Base-by-base conservation (phyloP, 2,888 invertebrate species). In the Xanthorhoe spadicearia region DNA sequence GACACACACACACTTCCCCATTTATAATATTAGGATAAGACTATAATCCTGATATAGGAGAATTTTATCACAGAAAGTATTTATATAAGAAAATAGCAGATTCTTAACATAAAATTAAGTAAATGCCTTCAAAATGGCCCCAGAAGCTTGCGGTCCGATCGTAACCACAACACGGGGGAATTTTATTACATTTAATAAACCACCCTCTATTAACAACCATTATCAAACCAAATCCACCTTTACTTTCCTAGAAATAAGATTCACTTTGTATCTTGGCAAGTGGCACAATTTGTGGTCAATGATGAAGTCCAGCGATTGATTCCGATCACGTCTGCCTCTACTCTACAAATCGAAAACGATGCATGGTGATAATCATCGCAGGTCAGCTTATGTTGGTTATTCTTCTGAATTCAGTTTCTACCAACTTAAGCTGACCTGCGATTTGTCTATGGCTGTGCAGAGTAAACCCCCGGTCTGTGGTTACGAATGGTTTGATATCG, bases 291-390 rank as follows among this genome's bases (percentile, higher is more conserved):
- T 64, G 64, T 59, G 64, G 64, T 64, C 54, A 32, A 38, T 59
- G 55, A 64, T 64, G 55, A 59, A 64, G 64, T 64, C 35, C 17
- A 28, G 7, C 59, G 64, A 64, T 64, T 64, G 64, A 64, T 55
- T 64, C 59, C 28, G 59, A 64, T 64, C 64, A 51, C 59, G 51
- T n/a, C 51, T n/a, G n/a, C n/a, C n/a, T n/a, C n/a, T n/a, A n/a
- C n/a, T n/a, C n/a, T n/a, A n/a, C n/a, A n/a, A n/a, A n/a, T n/a
- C n/a, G n/a, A n/a, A n/a, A n/a, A n/a, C n/a, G n/a, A n/a, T n/a
- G n/a, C n/a, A n/a, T n/a, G n/a, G n/a, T n/a, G n/a, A n/a, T n/a
- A n/a, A n/a, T n/a, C n/a, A n/a, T n/a, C n/a, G n/a, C n/a, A n/a
- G n/a, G n/a, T n/a, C n/a, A n/a, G n/a, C n/a, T n/a, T n/a, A n/a